A percentile compares a stretch with the other conserved stretches of the same genome.
Evolutionary conservation across 1,140 invertebrate species (phyloP).

Genomic region (Aphelenchoides besseyi): DNA sequence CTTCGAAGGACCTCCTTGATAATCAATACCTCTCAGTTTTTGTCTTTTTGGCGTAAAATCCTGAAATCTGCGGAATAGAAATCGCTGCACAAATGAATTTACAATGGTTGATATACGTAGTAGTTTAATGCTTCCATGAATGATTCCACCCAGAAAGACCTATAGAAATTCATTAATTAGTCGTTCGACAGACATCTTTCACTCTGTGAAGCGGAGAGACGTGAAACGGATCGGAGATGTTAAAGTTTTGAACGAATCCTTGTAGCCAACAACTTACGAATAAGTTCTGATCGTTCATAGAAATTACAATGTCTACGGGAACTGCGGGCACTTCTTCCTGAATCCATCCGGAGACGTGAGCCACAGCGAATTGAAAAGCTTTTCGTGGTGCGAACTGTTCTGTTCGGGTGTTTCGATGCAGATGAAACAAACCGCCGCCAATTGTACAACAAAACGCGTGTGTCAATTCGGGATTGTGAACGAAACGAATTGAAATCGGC

Average conservation of each 20-base stretch:
- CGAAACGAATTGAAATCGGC: conserved; percentile 43
- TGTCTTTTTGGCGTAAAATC: conserved; percentile 28
- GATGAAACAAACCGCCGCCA: conserved; percentile 43
- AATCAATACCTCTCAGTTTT: conserved; percentile 43
- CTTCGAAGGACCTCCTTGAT: conserved; percentile 86
- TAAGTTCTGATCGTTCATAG: conserved; percentile 84
- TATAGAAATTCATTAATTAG: conserved; percentile 27
- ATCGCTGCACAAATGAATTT: conserved; percentile 29
- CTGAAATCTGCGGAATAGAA: too few relatives aligned
- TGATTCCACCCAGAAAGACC: conserved; percentile 48
- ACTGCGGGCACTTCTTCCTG: conserved; percentile 40
- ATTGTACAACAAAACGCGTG: conserved; percentile 43
- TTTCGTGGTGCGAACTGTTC: conserved; percentile 37
- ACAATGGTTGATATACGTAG: conserved; percentile 31
- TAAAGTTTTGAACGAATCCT: conserved; percentile 87
- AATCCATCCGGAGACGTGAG: conserved; percentile 38
- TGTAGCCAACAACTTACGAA: conserved; percentile 89
- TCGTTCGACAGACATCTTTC: too few relatives aligned
- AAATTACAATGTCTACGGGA: conserved; percentile 72
- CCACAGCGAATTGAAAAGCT: conserved; percentile 45
- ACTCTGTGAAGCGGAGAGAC: conserved; percentile 32
- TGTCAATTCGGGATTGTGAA: conserved; percentile 42
- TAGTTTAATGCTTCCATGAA: conserved; percentile 40
- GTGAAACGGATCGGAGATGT: conserved; percentile 74
- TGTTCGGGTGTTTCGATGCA: conserved; percentile 45